Evolutionary conservation across 1,140 invertebrate genomes (phyloP), one percentile per base, ranked within the genome.

Genomic region (Drosophila chauvacae): DNA sequence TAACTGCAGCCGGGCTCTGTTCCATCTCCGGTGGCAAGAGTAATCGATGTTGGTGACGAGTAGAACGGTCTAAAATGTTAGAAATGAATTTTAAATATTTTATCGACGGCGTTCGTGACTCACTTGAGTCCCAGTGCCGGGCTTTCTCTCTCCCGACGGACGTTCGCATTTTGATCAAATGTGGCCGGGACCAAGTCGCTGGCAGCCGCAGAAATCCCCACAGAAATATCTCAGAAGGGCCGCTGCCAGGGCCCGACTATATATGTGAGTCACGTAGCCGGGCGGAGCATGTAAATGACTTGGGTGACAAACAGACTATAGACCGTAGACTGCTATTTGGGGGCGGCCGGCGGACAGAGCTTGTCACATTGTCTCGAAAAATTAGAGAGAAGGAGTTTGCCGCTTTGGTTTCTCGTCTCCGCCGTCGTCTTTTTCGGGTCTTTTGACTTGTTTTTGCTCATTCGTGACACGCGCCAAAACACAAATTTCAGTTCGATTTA

Each of bases 41-140:
- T 69, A 77, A 77, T 77, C 74, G 63, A 56, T 30, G 74, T 41
- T 56, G 74, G 44, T 69, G 51, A 77, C 37, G 74, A 50, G 55
- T 14, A 56, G 62, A 66, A 39, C 41, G 50, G 74, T 51, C 80
- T 73, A 82, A 87, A 87, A 87, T 82, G 77, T 81, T 90, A 81
- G 81, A 90, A 90, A 90, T 90, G 85, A 90, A 90, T 90, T 90
- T 90, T 90, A 90, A 90, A 90, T 90, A 90, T 90, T 90, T 90
- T 90, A 90, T 90, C 81, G 82, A 81, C 66, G 75, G 65, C 77
- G 74, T 75, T 83, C 85, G 85, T 88, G 85, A 88, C 85, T 88
- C 80, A 87, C 76, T 88, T 80, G 77, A 73, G 72, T 56, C 65
- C 60, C 65, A 30, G 48, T 33, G 35, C 53, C 69, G 41, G 48